phyloP scores from a whole-genome alignment of 1,140 invertebrate species.

The Drosophila kepulauana region DNA sequence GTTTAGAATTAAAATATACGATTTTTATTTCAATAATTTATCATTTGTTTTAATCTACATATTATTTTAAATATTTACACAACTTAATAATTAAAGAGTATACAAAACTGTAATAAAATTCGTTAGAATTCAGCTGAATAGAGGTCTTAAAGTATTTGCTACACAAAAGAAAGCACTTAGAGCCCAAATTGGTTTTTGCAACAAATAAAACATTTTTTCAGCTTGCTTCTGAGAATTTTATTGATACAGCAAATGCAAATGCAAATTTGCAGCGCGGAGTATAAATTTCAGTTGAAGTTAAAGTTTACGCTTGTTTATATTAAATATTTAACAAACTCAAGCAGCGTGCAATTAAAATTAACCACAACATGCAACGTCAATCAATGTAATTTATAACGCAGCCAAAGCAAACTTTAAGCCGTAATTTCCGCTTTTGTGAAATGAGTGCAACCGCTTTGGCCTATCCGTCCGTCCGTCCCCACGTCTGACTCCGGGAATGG shows the following conservation, averaged over 20 bases:
- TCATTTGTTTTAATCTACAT: too few species aligned
- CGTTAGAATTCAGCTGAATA: neutral
- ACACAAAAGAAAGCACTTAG: neutral
- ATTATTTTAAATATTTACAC: neutral
- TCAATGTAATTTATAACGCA: constrained; percentile 70
- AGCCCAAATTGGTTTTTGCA: neutral
- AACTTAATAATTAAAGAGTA: neutral
- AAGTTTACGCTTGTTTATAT: constrained; percentile 16
- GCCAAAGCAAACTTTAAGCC: constrained; percentile 61
- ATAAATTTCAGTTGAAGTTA: neutral
- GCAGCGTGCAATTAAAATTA: constrained; percentile 23
- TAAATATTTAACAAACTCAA: constrained; percentile 24
- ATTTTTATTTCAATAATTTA: neutral
- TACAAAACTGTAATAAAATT: neutral
- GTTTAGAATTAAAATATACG: too few species aligned
- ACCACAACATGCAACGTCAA: constrained; percentile 62
- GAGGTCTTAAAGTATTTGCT: neutral
- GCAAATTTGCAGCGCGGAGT: neutral
- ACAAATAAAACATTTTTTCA: neutral
- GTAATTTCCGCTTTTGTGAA: constrained; percentile 69
- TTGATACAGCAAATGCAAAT: neutral
- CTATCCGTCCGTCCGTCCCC: constrained; percentile 17
- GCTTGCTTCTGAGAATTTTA: neutral
- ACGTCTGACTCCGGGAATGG: constrained; percentile 14
- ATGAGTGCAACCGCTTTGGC: constrained; percentile 36